Evolutionary conservation across 2,888 invertebrate genomes (phyloP).

Genomic region (Xestoiulus laeticollis): DNA sequence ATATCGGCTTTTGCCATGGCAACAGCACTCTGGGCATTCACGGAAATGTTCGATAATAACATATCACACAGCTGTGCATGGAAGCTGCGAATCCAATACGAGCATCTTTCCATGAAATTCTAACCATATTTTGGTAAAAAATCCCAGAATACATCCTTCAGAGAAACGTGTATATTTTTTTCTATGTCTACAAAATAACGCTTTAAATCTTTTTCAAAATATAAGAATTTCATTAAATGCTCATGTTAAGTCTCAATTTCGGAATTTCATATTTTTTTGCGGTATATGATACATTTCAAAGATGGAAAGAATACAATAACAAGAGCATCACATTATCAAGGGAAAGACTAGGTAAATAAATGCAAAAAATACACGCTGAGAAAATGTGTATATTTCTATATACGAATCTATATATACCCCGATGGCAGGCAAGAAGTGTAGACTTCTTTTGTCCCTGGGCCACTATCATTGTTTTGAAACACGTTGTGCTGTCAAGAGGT

Average conservation of each 20-base stretch:
- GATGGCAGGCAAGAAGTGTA: neutral
- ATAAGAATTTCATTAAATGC: neutral
- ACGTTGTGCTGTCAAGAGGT: neutral
- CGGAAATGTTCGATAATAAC: constrained; percentile 38
- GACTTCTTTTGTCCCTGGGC: neutral
- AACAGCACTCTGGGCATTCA: constrained; percentile 35
- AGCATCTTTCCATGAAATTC: neutral
- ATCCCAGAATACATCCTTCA: neutral
- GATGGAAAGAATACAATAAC: neutral
- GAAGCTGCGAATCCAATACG: neutral
- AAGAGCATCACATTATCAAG: neutral
- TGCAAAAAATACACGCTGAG: too few species aligned
- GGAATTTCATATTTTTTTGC: neutral
- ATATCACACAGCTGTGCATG: constrained; percentile 35
- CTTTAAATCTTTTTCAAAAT: neutral
- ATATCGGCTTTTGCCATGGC: constrained; percentile 34
- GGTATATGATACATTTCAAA: neutral
- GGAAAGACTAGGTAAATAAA: too few species aligned
- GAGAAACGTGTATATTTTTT: neutral
- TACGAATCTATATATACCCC: neutral
- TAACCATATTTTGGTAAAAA: neutral
- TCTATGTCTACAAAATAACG: neutral
- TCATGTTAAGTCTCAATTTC: neutral
- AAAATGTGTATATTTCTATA: neutral
- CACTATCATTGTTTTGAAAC: neutral